phyloP scores from a whole-genome alignment of 2,888 invertebrate species.

The Hyalella azteca region DNA sequence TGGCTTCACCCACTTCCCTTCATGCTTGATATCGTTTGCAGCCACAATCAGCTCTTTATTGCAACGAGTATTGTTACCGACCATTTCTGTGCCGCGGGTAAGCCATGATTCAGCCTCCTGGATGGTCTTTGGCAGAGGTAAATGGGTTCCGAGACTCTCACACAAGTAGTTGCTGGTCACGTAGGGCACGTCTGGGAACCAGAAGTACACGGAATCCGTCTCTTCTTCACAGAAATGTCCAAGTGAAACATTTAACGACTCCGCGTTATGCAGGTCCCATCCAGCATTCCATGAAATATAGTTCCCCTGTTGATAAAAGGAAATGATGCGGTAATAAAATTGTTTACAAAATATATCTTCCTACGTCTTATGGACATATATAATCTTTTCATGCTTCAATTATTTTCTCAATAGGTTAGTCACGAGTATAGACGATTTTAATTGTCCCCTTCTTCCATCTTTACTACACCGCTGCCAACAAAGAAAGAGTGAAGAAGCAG shows the following conservation, averaged over 20 bases:
- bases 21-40: slow-evolving; percentile 40
- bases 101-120: slow-evolving; percentile 31
- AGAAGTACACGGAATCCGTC: slow-evolving; percentile 40
- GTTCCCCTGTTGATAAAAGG: slow-evolving; percentile 45
- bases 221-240: slow-evolving; percentile 43
- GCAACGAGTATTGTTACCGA: slow-evolving; percentile 41
- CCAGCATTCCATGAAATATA: slow-evolving; percentile 54
- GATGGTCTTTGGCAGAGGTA: slow-evolving; percentile 41
- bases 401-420: too few relatives aligned
- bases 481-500: too few relatives aligned
- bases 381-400: too few relatives aligned
- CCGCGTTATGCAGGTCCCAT: slow-evolving; percentile 44
- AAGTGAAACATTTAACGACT: slow-evolving; percentile 39
- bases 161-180: slow-evolving; percentile 45
- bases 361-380: too few relatives aligned
- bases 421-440: too few relatives aligned
- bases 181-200: slow-evolving; percentile 42
- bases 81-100: neutral
- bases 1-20: slow-evolving; percentile 44
- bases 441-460: too few relatives aligned
- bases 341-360: too few relatives aligned
- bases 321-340: neutral
- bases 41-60: slow-evolving; percentile 35
- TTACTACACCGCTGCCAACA: too few relatives aligned
- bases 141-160: slow-evolving; percentile 50